These are phyloP conservation scores for Drosophila triauraria DNA, from an alignment of 1,140 invertebrate species.

Conservation along the genomic window DNA sequence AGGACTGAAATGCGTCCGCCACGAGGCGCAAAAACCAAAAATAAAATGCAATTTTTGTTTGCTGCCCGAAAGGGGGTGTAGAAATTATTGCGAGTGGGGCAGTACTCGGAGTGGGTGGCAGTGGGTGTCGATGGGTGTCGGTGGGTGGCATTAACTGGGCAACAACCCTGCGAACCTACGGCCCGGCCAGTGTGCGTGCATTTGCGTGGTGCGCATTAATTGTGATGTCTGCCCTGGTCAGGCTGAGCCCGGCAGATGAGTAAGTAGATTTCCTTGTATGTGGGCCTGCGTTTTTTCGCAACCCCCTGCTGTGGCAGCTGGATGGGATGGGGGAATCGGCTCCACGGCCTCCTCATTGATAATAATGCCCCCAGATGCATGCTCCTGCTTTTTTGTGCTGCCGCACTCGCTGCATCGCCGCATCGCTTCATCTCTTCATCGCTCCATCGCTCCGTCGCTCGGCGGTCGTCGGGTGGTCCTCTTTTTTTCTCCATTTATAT, in stretches of 20 bases:
- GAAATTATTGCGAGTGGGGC: slow-evolving; percentile 65
- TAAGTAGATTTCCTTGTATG: slow-evolving; percentile 83
- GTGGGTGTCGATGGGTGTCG: background rate
- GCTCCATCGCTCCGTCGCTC: slow-evolving; percentile 49
- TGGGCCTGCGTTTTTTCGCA: slow-evolving; percentile 38
- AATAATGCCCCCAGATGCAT: slow-evolving; percentile 66
- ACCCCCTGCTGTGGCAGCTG: background rate
- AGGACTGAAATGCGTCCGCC: slow-evolving; percentile 34
- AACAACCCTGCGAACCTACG: slow-evolving; percentile 21
- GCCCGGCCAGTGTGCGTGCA: slow-evolving; percentile 26
- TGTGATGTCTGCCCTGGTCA: slow-evolving; percentile 74
- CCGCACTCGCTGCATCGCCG: slow-evolving; percentile 16
- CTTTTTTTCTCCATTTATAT: slow-evolving; percentile 45
- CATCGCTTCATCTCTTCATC: slow-evolving; percentile 44
- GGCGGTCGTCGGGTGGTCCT: slow-evolving; percentile 54
- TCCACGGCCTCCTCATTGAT: slow-evolving; percentile 70
- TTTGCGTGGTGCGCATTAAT: slow-evolving; percentile 70
- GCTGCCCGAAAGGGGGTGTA: slow-evolving; percentile 57
- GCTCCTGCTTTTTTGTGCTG: slow-evolving; percentile 11
- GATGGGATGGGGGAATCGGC: slow-evolving; percentile 20
- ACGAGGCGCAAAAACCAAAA: slow-evolving; percentile 69
- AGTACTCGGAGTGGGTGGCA: background rate
- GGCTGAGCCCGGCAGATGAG: slow-evolving; percentile 60
- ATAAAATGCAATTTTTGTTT: slow-evolving; percentile 83
- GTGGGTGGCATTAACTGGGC: slow-evolving; percentile 76